Conservation (phyloP, 2,888 invertebrate genomes). For the Steinernema carpocapsae region DNA sequence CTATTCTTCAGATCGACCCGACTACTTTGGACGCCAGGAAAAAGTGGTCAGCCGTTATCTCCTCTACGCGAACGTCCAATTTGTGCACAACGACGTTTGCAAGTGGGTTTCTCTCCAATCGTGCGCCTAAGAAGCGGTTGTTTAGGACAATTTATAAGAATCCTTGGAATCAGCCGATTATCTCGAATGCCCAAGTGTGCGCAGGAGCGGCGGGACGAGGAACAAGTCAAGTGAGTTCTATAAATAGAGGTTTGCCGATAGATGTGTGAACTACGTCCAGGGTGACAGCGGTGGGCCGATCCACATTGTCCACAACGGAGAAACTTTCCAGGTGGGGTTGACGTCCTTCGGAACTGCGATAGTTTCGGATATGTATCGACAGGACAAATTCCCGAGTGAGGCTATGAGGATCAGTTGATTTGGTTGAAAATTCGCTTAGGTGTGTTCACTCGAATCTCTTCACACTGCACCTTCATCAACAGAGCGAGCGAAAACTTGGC, state of each 20-base stretch:
- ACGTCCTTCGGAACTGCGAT: slow-evolving; percentile 7
- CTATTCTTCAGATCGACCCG: not conserved
- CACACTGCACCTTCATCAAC: slow-evolving; percentile 13
- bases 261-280: too few relatives aligned
- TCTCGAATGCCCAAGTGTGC: slow-evolving; percentile 6
- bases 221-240: not conserved
- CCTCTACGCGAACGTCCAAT: slow-evolving; percentile 6
- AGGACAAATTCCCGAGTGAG: slow-evolving; percentile 12
- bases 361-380: not conserved
- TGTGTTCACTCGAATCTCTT: slow-evolving; percentile 1
- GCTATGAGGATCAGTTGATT: not conserved
- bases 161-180: not conserved
- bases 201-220: not conserved
- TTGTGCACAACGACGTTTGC: not conserved
- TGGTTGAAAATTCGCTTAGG: not conserved
- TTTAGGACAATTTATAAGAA: not conserved
- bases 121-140: not conserved
- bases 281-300: slow-evolving; percentile 11
- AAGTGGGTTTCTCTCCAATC: not conserved
- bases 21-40: not conserved
- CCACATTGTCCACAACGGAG: not conserved
- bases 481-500: not conserved
- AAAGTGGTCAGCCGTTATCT: slow-evolving; percentile 1
- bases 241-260: too few relatives aligned
- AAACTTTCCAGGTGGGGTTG: slow-evolving; percentile 6